These are phyloP conservation scores for Microhierax caerulescens DNA, from an alignment of 2,797 vertebrate species.

Conservation along the genomic window DNA sequence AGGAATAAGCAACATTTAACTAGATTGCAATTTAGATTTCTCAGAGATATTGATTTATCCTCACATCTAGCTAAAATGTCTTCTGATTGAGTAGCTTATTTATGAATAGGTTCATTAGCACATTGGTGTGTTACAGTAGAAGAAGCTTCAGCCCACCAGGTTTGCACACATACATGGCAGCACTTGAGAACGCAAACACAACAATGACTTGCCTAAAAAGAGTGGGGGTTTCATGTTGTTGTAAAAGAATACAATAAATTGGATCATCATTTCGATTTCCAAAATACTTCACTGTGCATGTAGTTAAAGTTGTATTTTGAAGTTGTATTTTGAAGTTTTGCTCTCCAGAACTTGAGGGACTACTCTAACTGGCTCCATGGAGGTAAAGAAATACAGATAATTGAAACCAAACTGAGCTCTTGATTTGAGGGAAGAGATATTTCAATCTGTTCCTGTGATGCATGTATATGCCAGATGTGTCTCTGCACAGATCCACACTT, in stretches of 20 bases:
- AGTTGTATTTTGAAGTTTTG: background rate
- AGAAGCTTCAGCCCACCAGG: background rate
- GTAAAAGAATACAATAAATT: background rate
- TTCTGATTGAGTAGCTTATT: background rate
- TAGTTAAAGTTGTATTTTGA: background rate
- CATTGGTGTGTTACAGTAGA: accelerated
- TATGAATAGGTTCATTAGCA: background rate
- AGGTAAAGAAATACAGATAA: background rate
- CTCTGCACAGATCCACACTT: background rate
- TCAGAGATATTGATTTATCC: background rate
- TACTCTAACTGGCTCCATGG: background rate
- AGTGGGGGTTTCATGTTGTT: background rate
- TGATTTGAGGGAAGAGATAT: background rate
- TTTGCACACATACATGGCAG: background rate
- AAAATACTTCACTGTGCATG: background rate
- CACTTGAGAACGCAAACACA: background rate
- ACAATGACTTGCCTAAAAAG: background rate
- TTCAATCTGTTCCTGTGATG: background rate
- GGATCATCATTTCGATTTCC: background rate
- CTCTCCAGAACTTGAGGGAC: background rate
- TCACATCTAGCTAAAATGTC: background rate
- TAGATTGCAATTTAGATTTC: background rate
- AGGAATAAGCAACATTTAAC: background rate
- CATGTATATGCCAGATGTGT: accelerated
- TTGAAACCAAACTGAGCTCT: background rate